Conservation (phyloP, 2,888 invertebrate species). For the Clusia tigrina region DNA sequence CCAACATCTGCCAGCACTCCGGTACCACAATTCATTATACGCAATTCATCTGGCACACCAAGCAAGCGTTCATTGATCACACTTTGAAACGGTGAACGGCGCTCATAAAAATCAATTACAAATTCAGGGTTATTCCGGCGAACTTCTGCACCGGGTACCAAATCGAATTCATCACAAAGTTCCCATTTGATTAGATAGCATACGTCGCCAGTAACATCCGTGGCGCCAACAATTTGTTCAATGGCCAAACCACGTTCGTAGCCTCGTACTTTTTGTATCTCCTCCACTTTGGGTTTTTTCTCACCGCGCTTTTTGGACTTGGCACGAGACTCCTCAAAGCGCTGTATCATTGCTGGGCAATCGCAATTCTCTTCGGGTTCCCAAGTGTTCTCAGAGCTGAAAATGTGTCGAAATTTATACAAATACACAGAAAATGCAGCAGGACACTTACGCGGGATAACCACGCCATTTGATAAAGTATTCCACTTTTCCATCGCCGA, state of each 20-base stretch:
- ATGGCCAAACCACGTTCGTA: constrained; percentile 81
- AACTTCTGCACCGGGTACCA: constrained; percentile 71
- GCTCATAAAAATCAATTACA: constrained; percentile 73
- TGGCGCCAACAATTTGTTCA: constrained; percentile 88
- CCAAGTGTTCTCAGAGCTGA: constrained; percentile 91
- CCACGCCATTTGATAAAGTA: constrained; percentile 82
- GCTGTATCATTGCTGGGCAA: constrained; percentile 85
- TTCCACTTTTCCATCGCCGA: constrained; percentile 75
- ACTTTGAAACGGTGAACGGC: constrained; percentile 61
- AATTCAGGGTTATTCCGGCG: constrained; percentile 71
- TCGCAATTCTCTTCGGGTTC: constrained; percentile 93
- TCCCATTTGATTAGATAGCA: constrained; percentile 93
- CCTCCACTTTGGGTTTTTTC: constrained; percentile 67
- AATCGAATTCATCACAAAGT: constrained; percentile 72
- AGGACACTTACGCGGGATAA: constrained; percentile 77
- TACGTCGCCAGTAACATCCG: constrained; percentile 85
- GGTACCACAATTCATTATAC: constrained; percentile 40
- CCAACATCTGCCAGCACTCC: constrained; percentile 16
- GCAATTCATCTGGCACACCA: constrained; percentile 56
- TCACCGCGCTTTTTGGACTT: constrained; percentile 66
- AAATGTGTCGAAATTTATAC: constrained; percentile 36
- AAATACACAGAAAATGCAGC: too few species aligned
- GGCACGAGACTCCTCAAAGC: constrained; percentile 80
- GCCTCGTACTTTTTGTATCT: constrained; percentile 74
- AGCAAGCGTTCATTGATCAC: constrained; percentile 54